Evolutionary conservation across 2,797 vertebrate species (phyloP).

Genomic region (Tadarida brasiliensis): DNA sequence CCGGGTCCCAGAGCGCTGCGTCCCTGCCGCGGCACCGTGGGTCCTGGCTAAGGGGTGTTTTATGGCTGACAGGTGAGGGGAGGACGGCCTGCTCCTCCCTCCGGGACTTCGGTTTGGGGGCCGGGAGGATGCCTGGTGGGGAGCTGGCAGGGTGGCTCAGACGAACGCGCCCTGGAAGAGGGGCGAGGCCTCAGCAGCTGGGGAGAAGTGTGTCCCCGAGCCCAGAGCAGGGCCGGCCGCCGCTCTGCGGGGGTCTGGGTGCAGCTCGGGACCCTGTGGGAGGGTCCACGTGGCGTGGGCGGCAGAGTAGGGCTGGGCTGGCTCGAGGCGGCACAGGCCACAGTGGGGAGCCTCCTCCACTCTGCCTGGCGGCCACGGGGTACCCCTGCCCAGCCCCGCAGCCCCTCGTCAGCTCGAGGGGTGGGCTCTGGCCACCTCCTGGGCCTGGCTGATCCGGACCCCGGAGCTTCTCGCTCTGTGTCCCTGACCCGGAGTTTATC

Average conservation of each 20-base stretch:
- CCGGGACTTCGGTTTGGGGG: not conserved
- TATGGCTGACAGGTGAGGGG: rapidly evolving
- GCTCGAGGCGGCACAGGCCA: rapidly evolving
- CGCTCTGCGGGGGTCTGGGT: not conserved
- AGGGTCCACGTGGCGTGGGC: rapidly evolving
- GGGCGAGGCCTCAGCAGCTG: rapidly evolving
- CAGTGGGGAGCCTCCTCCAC: rapidly evolving
- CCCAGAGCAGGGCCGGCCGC: no score
- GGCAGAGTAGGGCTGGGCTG: not conserved
- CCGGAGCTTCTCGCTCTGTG: rapidly evolving
- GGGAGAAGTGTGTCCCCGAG: rapidly evolving
- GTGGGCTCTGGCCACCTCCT: not conserved
- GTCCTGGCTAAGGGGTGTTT: rapidly evolving
- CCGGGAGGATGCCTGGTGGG: rapidly evolving
- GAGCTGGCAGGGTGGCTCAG: rapidly evolving
- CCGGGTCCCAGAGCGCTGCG: no score
- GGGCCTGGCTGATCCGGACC: not conserved
- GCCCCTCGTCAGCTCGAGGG: not conserved
- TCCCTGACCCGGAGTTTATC: no score
- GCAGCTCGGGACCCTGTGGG: not conserved
- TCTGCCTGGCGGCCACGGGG: rapidly evolving
- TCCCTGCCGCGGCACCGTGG: rapidly evolving
- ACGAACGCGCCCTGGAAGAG: rapidly evolving
- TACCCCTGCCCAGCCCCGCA: rapidly evolving
- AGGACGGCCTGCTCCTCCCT: rapidly evolving